Percentiles rank a stretch among this genome's conserved stretches.
phyloP scores from a whole-genome alignment of 2,797 vertebrate genomes.

The Ispidina lecontei region DNA sequence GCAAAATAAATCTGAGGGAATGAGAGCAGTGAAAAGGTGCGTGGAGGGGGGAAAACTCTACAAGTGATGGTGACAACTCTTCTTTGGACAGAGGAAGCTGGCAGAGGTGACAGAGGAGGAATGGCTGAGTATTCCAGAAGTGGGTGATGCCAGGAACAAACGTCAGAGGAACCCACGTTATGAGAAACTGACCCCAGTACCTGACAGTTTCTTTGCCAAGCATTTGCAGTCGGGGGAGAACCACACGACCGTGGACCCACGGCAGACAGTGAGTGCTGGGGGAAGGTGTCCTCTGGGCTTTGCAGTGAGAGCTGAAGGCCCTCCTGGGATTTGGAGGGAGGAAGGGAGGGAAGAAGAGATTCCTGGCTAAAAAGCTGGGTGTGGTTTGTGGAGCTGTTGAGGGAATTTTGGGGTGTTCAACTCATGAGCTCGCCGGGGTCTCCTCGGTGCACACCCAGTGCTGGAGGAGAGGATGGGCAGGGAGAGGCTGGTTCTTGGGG shows the following conservation, averaged over 20 bases:
- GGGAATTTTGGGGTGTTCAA: not conserved
- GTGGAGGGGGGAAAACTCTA: not conserved
- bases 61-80: not conserved
- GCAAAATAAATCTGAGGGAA: not conserved
- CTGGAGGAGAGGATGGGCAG: not conserved
- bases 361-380: not conserved
- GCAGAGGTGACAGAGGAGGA: constrained; percentile 96
- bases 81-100: constrained; percentile 86
- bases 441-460: not conserved
- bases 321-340: not conserved
- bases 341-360: too few relatives aligned
- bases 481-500: not conserved
- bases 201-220: constrained; percentile 97
- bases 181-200: constrained; percentile 96
- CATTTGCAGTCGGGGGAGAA: constrained; percentile 94
- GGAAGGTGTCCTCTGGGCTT: not conserved
- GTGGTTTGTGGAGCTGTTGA: not conserved
- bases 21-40: not conserved
- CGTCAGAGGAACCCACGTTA: constrained; percentile 95
- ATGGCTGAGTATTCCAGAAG: constrained; percentile 98
- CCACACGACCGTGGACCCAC: constrained; percentile 91
- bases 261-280: constrained; percentile 87
- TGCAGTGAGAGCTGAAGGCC: not conserved
- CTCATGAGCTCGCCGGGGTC: not conserved
- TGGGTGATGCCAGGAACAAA: constrained; percentile 97